Conservation (phyloP, 2,888 invertebrate genomes). For the Athetis lepigone region DNA sequence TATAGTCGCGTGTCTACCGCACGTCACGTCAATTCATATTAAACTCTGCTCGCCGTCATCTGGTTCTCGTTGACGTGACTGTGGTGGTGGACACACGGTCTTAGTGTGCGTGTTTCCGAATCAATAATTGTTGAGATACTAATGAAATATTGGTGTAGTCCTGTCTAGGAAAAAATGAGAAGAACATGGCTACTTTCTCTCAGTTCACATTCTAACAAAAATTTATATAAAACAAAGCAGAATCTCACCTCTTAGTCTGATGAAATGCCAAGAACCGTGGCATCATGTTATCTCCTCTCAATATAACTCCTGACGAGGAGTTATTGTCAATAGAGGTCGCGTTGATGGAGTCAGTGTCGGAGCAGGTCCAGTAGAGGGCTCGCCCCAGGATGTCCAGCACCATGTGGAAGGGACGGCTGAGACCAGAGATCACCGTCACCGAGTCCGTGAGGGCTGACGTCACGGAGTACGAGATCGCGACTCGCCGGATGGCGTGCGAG, state of each 20-base stretch:
- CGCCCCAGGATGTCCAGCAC: constrained; percentile 96
- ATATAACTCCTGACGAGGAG: constrained; percentile 92
- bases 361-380: constrained; percentile 97
- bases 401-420: constrained; percentile 94
- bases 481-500: constrained; percentile 93
- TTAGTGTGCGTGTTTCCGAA: no score
- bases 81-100: no score
- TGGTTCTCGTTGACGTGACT: no score
- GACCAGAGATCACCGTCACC: constrained; percentile 89
- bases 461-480: constrained; percentile 82
- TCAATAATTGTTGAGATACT: no score
- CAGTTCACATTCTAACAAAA: no score
- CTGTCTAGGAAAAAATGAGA: no score
- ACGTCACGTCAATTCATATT: no score
- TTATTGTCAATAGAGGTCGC: constrained; percentile 94
- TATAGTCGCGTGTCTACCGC: no score
- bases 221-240: neutral
- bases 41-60: no score
- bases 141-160: no score
- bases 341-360: constrained; percentile 96
- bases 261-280: constrained; percentile 96
- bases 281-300: constrained; percentile 94
- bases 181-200: no score
- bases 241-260: constrained; percentile 92
- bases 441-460: constrained; percentile 81